Evolutionary conservation across 1,140 invertebrate genomes (phyloP).

Genomic region (Geopemphigus sp.): DNA sequence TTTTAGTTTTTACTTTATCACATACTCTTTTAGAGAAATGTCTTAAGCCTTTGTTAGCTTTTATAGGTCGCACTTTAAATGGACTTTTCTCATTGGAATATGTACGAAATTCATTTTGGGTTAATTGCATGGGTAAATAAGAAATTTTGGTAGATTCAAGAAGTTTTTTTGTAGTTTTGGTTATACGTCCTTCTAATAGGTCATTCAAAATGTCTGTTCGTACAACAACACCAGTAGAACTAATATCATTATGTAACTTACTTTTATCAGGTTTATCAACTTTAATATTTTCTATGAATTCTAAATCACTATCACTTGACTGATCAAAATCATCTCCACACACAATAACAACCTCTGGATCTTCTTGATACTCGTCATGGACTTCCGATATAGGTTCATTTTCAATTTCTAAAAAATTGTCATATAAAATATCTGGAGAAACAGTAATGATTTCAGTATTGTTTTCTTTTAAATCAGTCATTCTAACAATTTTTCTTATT

Average conservation of each 20-base stretch:
- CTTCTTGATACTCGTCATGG: neutral
- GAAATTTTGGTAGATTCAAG: constrained; percentile 46
- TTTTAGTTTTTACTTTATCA: constrained; percentile 97
- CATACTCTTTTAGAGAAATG: constrained; percentile 99
- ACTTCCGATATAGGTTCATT: neutral
- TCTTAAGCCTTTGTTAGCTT: constrained; percentile 93
- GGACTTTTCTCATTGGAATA: constrained; percentile 31
- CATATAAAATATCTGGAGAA: constrained; percentile 27
- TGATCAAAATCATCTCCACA: constrained; percentile 21
- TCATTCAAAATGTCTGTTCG: constrained; percentile 43
- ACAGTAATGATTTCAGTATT: constrained; percentile 41
- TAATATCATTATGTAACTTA: constrained; percentile 20
- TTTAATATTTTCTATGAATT: constrained; percentile 4
- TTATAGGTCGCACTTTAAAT: constrained; percentile 56
- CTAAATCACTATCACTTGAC: constrained; percentile 39
- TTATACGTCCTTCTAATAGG: constrained; percentile 37
- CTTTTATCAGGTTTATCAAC: neutral
- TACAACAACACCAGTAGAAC: constrained; percentile 24
- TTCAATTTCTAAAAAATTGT: neutral
- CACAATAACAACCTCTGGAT: constrained; percentile 36
- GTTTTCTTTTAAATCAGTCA: constrained; percentile 36
- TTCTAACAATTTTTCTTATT: constrained; percentile 27
- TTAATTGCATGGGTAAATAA: constrained; percentile 34
- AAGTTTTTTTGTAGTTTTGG: constrained; percentile 41
- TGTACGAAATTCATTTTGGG: constrained; percentile 35